Percentiles rank a stretch among this genome's conserved stretches.
Evolutionary conservation across 2,113 vertebrate genomes (phyloP).

Genomic region (Sula dactylatra): DNA sequence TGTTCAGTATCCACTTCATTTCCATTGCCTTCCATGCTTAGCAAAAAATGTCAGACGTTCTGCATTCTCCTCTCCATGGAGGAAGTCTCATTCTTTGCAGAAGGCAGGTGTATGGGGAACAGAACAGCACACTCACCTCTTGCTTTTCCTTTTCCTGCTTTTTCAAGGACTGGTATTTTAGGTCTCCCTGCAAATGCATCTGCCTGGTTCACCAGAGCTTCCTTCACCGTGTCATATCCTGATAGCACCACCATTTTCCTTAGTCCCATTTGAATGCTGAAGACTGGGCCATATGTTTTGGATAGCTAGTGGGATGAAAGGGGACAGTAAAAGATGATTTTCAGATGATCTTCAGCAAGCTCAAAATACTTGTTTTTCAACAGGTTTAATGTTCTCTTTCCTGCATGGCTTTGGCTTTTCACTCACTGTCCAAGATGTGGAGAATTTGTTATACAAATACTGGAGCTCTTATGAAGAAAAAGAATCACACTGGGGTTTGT

Average conservation of each 20-base stretch:
- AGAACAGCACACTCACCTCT: background rate
- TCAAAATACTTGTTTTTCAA: background rate
- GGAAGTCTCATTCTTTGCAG: background rate
- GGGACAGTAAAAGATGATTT: background rate
- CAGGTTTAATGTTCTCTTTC: background rate
- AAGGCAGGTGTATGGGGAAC: background rate
- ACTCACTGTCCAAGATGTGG: background rate
- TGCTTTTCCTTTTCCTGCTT: background rate
- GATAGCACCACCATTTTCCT: conserved; percentile 47
- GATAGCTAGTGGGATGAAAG: background rate
- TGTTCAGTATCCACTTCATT: background rate
- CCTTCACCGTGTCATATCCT: conserved; percentile 65
- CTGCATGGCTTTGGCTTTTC: background rate
- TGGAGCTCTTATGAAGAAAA: background rate
- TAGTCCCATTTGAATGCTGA: background rate
- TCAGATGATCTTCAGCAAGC: background rate
- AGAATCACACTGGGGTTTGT: background rate
- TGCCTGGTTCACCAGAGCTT: conserved; percentile 50
- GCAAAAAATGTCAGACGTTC: background rate
- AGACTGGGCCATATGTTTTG: background rate
- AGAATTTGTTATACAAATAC: background rate
- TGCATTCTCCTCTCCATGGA: background rate
- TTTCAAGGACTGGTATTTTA: background rate
- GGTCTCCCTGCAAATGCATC: conserved; percentile 55
- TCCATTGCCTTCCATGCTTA: background rate